Percentiles rank a stretch among this genome's conserved stretches.
These are phyloP conservation scores for Noctua comes DNA, from an alignment of 2,888 invertebrate species.

Conservation along the genomic window DNA sequence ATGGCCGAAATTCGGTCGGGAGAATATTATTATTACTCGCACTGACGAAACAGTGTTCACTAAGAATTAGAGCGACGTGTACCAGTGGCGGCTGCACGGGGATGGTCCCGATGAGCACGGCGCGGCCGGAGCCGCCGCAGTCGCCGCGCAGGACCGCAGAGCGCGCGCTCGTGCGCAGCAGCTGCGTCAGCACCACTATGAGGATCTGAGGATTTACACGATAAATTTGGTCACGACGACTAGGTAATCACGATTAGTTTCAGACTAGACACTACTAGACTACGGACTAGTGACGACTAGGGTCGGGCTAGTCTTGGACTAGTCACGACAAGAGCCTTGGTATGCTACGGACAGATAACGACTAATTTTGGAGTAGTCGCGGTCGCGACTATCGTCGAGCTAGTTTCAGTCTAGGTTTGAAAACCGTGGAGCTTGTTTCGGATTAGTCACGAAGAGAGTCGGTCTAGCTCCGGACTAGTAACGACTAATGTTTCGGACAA, in stretches of 20 bases:
- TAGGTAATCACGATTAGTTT: too few species aligned
- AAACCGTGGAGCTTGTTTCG: not conserved
- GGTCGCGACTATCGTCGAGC: not conserved
- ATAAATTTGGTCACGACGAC: not conserved
- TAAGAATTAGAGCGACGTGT: not conserved
- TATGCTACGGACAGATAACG: not conserved
- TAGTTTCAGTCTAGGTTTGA: not conserved
- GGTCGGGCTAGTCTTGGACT: not conserved
- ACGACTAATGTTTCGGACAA: not conserved
- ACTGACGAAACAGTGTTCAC: not conserved
- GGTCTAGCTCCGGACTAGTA: not conserved
- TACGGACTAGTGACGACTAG: not conserved
- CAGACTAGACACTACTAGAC: not conserved
- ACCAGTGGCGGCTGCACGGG: constrained; percentile 28
- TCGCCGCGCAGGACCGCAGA: constrained; percentile 89
- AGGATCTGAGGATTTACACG: constrained; percentile 76
- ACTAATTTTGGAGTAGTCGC: not conserved
- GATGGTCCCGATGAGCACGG: constrained; percentile 75
- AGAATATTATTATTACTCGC: not conserved
- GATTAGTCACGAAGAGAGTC: not conserved
- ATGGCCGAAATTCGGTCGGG: not conserved
- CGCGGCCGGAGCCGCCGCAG: constrained; percentile 84
- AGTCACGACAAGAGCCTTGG: not conserved
- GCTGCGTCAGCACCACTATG: constrained; percentile 88
- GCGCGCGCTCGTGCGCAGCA: constrained; percentile 89